Evolutionary conservation across 2,797 vertebrate genomes (phyloP).

Genomic region (Poecilia wingei): DNA sequence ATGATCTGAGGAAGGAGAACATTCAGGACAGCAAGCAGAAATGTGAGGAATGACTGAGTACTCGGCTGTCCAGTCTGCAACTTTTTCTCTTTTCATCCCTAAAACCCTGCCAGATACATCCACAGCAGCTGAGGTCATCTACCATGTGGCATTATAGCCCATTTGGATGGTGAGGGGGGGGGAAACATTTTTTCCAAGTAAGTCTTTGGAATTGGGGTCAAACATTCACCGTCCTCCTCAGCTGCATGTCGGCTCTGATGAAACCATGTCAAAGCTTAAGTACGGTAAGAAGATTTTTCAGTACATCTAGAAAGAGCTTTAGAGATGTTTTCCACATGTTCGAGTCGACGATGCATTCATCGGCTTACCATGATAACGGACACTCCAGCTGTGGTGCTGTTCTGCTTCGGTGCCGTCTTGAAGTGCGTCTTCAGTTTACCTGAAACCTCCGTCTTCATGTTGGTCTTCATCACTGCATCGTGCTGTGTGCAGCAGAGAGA

Average conservation of each 20-base stretch:
- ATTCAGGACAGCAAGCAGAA: slow-evolving; percentile 38
- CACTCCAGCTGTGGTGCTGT: slow-evolving; percentile 88
- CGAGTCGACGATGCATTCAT: background rate
- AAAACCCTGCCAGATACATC: slow-evolving; percentile 30
- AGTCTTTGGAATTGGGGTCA: slow-evolving; percentile 58
- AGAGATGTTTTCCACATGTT: background rate
- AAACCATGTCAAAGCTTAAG: slow-evolving; percentile 25
- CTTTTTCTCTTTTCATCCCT: slow-evolving; percentile 8
- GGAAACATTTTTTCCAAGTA: slow-evolving; percentile 21
- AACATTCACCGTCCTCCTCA: slow-evolving; percentile 19
- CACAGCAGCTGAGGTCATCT: slow-evolving; percentile 19
- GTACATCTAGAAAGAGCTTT: background rate
- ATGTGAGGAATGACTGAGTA: slow-evolving; percentile 29
- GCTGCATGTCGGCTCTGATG: slow-evolving; percentile 13
- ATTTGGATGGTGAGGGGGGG: slow-evolving; percentile 22
- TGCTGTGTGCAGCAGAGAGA: slow-evolving; percentile 77
- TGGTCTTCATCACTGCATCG: slow-evolving; percentile 87
- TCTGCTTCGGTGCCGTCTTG: slow-evolving; percentile 88
- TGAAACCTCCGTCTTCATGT: slow-evolving; percentile 95
- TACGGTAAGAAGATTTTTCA: slow-evolving; percentile 1
- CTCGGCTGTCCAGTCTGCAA: slow-evolving; percentile 4
- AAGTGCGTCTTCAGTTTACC: slow-evolving; percentile 98
- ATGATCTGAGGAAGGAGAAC: slow-evolving; percentile 40
- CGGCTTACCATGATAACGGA: slow-evolving; percentile 94
- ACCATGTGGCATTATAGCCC: background rate